Evolutionary conservation across 1,140 invertebrate species (phyloP), one percentile per base, ranked within the genome.

Genomic region (Meloidogyne floridensis): DNA sequence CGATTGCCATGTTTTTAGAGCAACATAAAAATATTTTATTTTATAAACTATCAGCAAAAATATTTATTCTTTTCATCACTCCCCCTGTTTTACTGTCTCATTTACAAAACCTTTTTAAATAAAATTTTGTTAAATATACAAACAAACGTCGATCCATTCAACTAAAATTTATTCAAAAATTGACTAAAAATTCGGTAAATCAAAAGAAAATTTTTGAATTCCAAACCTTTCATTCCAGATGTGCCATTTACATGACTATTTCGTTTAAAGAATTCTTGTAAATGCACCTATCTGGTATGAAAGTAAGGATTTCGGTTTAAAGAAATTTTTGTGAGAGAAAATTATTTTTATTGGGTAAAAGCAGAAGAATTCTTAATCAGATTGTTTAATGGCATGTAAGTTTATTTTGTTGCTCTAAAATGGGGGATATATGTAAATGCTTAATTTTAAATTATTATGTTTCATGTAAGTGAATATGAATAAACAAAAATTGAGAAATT

Each of bases 251-350:
- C 75, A 76, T 76, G 75, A 47, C 20, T 6, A 76, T n/a, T 5
- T 65, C 15, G n/a, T n/a, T 59, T 59, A 11, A 9, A 43, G 8
- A 47, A 9, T 51, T 32, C 53, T 56, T 76, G 75, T 76, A 76
- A 76, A 76, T 76, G 75, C 75, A 76, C 43, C 75, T 56, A 54
- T 76, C 75, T 76, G 75, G 42, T 32, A 76, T 76, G 75, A 76
- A 76, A 76, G 59, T n/a, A 5, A 65, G 10, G 6, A 65, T 65
- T 65, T 65, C 59, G 32, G 2, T 32, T 65, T n/a, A 65, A 65
- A 59, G 4, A 47, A 47, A 47, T 47, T 47, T 47, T 7, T 47
- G 47, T 47, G 47, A 47, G 5, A 47, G 7, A 47, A 47, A 47
- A 47, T 47, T 47, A 47, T 47, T 47, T 47, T 47, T 32, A 32